Conservation (phyloP, 2,797 vertebrate genomes). For the Neostethus bicornis region DNA sequence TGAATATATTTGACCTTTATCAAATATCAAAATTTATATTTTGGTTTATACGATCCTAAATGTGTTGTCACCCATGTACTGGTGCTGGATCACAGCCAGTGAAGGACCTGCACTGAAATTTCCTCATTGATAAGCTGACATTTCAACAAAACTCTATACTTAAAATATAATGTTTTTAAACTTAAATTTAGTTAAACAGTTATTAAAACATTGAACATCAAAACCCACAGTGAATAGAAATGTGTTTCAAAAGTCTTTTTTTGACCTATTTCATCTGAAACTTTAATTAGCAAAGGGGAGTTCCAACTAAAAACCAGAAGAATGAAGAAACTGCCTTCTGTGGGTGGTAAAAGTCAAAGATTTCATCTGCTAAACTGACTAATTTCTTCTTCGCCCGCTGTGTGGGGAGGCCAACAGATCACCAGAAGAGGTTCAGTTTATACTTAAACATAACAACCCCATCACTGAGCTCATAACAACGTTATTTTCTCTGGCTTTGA, state of each 20-base stretch:
- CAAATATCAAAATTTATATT: no score
- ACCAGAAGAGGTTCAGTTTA: conserved; percentile 61
- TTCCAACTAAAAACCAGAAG: conserved; percentile 29
- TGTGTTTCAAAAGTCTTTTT: conserved; percentile 20
- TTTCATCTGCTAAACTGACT: conserved; percentile 20
- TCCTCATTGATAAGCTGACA: background rate
- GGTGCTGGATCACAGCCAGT: background rate
- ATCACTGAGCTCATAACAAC: conserved; percentile 71
- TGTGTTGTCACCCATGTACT: no score
- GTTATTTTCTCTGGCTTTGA: conserved; percentile 56
- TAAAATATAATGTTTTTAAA: background rate
- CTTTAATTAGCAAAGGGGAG: conserved; percentile 19
- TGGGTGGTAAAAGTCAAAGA: conserved; percentile 17
- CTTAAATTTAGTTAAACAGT: background rate
- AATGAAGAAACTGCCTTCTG: conserved; percentile 25
- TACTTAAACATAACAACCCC: conserved; percentile 67
- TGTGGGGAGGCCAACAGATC: conserved; percentile 39
- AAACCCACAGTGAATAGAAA: background rate
- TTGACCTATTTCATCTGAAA: conserved; percentile 22
- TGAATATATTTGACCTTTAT: no score
- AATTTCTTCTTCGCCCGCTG: conserved; percentile 26
- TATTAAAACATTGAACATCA: background rate
- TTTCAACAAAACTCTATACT: background rate
- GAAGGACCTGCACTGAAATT: background rate
- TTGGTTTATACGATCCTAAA: no score